phyloP scores from a whole-genome alignment of 1,140 invertebrate species.

The Lucilia sericata region DNA sequence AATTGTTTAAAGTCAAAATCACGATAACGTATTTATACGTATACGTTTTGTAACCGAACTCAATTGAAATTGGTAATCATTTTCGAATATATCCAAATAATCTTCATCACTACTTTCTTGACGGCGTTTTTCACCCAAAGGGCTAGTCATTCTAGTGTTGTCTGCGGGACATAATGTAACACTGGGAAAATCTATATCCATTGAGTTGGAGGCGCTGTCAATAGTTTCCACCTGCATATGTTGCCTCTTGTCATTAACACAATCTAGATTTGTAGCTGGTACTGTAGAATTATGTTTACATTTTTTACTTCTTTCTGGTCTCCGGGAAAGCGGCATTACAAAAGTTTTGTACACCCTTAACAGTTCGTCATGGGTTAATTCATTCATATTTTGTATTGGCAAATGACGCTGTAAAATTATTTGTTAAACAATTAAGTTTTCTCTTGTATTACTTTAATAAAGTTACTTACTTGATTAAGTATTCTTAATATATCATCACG shows the following conservation, averaged over 20 bases:
- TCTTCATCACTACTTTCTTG: neutral
- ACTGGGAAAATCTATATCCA: constrained; percentile 42
- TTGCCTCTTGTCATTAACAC: neutral
- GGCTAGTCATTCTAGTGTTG: neutral
- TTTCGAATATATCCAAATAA: neutral
- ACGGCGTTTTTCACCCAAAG: neutral
- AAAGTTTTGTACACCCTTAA: constrained; percentile 43
- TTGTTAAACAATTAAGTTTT: neutral
- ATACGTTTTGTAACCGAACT: constrained; percentile 1
- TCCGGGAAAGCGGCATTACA: constrained; percentile 44
- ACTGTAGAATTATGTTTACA: neutral
- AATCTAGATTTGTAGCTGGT: neutral
- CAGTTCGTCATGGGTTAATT: constrained; percentile 37
- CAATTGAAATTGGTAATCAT: neutral
- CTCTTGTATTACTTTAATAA: no score
- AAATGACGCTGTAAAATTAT: constrained; percentile 33
- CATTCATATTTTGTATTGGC: constrained; percentile 21
- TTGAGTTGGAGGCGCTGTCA: neutral
- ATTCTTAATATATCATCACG: constrained; percentile 43
- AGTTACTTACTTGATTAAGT: constrained; percentile 35
- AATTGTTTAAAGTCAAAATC: neutral
- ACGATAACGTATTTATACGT: neutral
- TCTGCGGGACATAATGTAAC: neutral
- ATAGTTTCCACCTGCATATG: neutral
- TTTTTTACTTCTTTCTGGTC: constrained; percentile 8